These are phyloP conservation scores for Hyles euphorbiae DNA, from an alignment of 1,140 invertebrate species.

Conservation along the genomic window DNA sequence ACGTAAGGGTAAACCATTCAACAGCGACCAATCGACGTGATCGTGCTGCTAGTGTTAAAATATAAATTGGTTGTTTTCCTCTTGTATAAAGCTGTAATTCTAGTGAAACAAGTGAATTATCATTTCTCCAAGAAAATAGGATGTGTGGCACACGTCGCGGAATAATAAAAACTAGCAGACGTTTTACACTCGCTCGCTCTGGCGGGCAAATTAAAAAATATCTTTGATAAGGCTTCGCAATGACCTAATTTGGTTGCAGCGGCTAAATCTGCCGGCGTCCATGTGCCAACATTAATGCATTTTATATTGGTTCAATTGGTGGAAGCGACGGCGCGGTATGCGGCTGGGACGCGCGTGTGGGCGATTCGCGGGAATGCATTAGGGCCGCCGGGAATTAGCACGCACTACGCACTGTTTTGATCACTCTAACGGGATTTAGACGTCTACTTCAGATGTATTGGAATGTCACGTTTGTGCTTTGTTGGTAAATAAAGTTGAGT, in stretches of 20 bases:
- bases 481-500: too few species aligned
- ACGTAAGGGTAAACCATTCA: neutral
- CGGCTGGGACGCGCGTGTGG: constrained; percentile 48
- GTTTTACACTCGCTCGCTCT: constrained; percentile 20
- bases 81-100: too few species aligned
- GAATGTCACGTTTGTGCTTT: constrained; percentile 12
- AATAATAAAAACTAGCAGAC: constrained; percentile 23
- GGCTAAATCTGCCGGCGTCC: constrained; percentile 56
- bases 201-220: constrained; percentile 17
- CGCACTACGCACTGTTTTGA: constrained; percentile 20
- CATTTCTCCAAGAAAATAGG: too few species aligned
- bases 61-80: too few species aligned
- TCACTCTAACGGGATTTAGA: constrained; percentile 1
- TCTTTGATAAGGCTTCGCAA: constrained; percentile 44
- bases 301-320: constrained; percentile 74
- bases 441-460: constrained; percentile 6
- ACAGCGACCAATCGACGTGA: too few species aligned
- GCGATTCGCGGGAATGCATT: constrained; percentile 68
- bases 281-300: constrained; percentile 63
- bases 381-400: constrained; percentile 56
- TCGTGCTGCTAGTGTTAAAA: too few species aligned
- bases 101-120: too few species aligned
- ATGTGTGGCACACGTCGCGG: neutral
- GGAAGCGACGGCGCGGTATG: constrained; percentile 67
- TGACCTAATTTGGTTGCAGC: constrained; percentile 57